phyloP scores from a whole-genome alignment of 2,888 invertebrate species.

The Anoplius nigerrimus region DNA sequence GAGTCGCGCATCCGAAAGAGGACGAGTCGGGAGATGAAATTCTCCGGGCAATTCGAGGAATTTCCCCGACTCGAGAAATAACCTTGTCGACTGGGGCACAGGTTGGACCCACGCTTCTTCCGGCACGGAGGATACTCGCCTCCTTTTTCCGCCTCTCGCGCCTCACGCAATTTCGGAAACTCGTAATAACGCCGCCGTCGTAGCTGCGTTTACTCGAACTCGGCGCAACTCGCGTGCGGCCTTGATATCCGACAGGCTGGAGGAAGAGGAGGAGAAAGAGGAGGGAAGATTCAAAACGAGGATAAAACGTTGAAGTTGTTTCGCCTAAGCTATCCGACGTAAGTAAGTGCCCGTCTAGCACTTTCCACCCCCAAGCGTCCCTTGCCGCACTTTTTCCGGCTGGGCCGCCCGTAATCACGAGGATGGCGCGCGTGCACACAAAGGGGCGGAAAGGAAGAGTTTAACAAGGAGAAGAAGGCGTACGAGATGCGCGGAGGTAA shows the following conservation, averaged over 20 bases:
- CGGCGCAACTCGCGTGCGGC: too few relatives aligned
- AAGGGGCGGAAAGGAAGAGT: background rate
- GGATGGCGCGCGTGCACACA: background rate
- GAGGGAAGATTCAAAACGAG: conserved; percentile 1
- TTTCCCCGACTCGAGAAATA: too few relatives aligned
- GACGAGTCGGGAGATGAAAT: background rate
- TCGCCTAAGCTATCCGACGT: conserved; percentile 5
- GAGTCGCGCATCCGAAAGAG: too few relatives aligned
- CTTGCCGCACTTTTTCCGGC: background rate
- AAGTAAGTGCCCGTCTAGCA: too few relatives aligned
- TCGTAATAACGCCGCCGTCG: background rate
- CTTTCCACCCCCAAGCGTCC: background rate
- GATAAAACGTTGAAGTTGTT: conserved; percentile 11
- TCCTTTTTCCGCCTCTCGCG: too few relatives aligned
- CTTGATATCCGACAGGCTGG: too few relatives aligned
- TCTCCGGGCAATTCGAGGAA: background rate
- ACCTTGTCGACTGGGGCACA: too few relatives aligned
- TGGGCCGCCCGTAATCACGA: background rate
- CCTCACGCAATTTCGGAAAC: background rate
- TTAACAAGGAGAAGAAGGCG: background rate
- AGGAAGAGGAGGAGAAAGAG: too few relatives aligned
- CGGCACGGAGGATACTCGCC: too few relatives aligned
- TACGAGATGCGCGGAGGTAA: background rate
- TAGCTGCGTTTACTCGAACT: background rate
- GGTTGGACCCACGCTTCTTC: too few relatives aligned